Evolutionary conservation across 2,888 invertebrate species (phyloP).

Genomic region (Tachina fera): DNA sequence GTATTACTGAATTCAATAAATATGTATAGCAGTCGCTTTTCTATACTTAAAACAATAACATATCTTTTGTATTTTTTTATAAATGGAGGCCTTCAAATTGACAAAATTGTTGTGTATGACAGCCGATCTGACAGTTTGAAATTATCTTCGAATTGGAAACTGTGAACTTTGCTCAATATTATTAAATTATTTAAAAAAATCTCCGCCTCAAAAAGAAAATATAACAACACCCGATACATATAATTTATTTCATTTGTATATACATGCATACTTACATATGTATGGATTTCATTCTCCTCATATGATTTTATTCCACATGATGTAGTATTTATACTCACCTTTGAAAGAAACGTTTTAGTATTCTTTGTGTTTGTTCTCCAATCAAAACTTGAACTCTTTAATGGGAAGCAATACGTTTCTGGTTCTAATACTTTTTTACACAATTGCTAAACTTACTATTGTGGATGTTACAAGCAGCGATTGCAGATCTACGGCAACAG

Average conservation of each 20-base stretch:
- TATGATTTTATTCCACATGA: neutral
- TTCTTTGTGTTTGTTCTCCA: neutral
- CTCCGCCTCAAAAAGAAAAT: neutral
- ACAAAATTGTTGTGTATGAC: no score
- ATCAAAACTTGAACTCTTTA: neutral
- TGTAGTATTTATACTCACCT: constrained; percentile 1
- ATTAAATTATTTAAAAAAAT: neutral
- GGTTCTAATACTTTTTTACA: neutral
- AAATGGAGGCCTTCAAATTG: neutral
- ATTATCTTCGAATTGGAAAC: no score
- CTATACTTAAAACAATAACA: neutral
- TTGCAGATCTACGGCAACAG: constrained; percentile 48
- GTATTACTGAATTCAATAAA: neutral
- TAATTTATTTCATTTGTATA: no score
- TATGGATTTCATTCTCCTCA: no score
- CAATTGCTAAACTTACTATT: neutral
- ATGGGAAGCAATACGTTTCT: neutral
- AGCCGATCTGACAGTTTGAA: no score
- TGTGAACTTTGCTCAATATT: no score
- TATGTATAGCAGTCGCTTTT: neutral
- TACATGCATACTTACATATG: no score
- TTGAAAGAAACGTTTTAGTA: neutral
- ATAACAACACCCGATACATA: neutral
- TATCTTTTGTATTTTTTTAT: no score
- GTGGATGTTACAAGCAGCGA: neutral